Percentiles rank a stretch among this genome's conserved stretches.
Conservation (phyloP, 2,888 invertebrate species). For the Ectemnius continuus region DNA sequence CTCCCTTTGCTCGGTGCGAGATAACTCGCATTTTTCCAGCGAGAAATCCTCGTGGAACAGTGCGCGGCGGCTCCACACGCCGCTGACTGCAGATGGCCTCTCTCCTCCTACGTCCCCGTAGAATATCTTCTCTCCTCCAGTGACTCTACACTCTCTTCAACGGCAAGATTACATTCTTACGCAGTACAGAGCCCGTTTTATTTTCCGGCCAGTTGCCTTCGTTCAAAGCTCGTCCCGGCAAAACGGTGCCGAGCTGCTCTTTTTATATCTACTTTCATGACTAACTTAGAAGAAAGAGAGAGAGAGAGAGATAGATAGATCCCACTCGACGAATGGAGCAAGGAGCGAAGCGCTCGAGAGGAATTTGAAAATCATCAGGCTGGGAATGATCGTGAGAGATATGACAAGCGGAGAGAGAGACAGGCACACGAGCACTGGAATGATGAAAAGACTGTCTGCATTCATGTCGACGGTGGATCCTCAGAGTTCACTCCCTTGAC, state of each 20-base stretch:
- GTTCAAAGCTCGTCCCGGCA: no score
- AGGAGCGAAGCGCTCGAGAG: neutral
- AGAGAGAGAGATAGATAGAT: no score
- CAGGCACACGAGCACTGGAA: neutral
- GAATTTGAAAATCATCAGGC: neutral
- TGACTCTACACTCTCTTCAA: no score
- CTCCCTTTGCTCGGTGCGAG: slow-evolving; percentile 3
- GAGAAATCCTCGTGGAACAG: no score
- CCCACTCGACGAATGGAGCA: neutral
- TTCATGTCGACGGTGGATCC: slow-evolving; percentile 19
- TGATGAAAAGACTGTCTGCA: slow-evolving; percentile 32
- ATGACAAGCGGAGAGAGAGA: neutral
- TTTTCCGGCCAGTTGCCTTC: no score
- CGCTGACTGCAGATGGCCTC: no score
- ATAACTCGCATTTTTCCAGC: slow-evolving; percentile 4
- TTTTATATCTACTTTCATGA: neutral
- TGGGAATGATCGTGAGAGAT: neutral
- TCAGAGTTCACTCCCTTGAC: slow-evolving; percentile 23
- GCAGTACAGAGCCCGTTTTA: no score
- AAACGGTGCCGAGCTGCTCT: neutral
- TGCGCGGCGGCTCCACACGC: no score
- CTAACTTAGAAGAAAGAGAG: neutral
- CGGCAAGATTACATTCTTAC: no score
- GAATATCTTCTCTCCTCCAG: no score
- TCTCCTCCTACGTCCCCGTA: no score